These are phyloP conservation scores for Phrynocephalus vlangalii DNA, from an alignment of 2,797 vertebrate genomes.

Conservation along the genomic window DNA sequence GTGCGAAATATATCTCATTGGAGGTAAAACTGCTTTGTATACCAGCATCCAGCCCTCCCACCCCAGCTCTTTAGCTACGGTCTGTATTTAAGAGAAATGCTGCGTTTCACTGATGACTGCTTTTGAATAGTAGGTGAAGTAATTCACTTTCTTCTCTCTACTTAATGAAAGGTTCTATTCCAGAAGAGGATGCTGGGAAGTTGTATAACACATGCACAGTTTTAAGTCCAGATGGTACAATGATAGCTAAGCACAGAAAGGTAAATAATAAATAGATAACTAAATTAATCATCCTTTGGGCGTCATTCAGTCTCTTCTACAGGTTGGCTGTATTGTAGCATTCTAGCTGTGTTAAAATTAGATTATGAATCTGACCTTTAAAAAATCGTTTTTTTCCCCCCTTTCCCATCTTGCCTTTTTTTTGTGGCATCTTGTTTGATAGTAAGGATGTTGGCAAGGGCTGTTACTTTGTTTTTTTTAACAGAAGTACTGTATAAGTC, in stretches of 20 bases:
- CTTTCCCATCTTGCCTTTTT: too few relatives aligned
- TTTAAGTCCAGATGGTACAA: slow-evolving; percentile 90
- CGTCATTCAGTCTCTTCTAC: too few relatives aligned
- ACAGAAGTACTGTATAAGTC: too few relatives aligned
- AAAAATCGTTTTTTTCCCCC: too few relatives aligned
- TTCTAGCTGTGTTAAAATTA: too few relatives aligned
- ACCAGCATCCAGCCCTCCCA: background rate
- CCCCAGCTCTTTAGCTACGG: too few relatives aligned
- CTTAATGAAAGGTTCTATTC: slow-evolving; percentile 89
- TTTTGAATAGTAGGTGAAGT: background rate
- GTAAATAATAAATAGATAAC: slow-evolving; percentile 67
- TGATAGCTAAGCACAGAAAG: slow-evolving; percentile 94
- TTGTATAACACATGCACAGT: slow-evolving; percentile 92
- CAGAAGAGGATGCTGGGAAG: slow-evolving; percentile 91
- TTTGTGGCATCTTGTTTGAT: background rate
- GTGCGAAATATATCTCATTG: slow-evolving; percentile 88
- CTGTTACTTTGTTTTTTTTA: background rate
- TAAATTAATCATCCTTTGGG: too few relatives aligned
- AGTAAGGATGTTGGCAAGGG: background rate
- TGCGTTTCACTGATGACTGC: background rate
- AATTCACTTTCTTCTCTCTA: slow-evolving; percentile 37
- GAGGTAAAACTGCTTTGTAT: slow-evolving; percentile 80
- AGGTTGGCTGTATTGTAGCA: too few relatives aligned
- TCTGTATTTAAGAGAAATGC: background rate
- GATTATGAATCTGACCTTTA: too few relatives aligned